A percentile compares a stretch with the other conserved stretches of the same genome.
phyloP scores from a whole-genome alignment of 2,797 vertebrate genomes.

The Scomberomorus guttatus region DNA sequence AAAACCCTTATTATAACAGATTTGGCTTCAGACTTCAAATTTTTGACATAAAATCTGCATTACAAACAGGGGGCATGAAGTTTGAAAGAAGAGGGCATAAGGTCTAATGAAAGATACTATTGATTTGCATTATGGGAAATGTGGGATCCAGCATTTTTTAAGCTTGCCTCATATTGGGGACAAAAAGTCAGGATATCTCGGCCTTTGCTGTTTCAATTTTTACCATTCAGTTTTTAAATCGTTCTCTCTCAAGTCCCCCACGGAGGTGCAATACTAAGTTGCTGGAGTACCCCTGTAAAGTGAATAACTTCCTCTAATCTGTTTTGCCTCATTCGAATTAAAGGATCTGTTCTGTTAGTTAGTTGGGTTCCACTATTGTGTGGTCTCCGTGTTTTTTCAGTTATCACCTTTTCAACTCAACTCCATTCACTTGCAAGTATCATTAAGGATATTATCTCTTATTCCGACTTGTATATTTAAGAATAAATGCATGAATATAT shows the following conservation, averaged over 20 bases:
- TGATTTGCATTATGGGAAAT: too few species aligned
- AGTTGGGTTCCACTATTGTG: background rate
- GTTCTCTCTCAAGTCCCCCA: background rate
- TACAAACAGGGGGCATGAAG: too few species aligned
- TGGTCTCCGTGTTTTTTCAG: background rate
- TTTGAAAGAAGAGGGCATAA: too few species aligned
- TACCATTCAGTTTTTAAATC: background rate
- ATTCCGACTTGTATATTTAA: background rate
- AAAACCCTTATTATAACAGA: too few species aligned
- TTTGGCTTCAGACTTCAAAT: background rate
- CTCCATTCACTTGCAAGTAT: background rate
- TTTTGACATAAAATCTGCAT: background rate
- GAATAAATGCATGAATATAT: background rate
- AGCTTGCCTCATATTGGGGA: too few species aligned
- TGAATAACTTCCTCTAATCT: background rate
- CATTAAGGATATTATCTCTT: background rate
- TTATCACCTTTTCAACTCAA: constrained; percentile 3
- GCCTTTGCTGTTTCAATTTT: too few species aligned
- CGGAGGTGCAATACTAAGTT: too few species aligned
- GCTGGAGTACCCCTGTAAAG: background rate
- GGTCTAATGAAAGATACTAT: too few species aligned
- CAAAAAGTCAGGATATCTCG: too few species aligned
- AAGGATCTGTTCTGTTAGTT: background rate
- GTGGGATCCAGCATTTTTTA: too few species aligned
- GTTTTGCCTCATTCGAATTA: background rate